Evolutionary conservation across 2,888 invertebrate genomes (phyloP), one percentile per base, ranked within the genome.

Genomic region (Melinopterus prodromus): DNA sequence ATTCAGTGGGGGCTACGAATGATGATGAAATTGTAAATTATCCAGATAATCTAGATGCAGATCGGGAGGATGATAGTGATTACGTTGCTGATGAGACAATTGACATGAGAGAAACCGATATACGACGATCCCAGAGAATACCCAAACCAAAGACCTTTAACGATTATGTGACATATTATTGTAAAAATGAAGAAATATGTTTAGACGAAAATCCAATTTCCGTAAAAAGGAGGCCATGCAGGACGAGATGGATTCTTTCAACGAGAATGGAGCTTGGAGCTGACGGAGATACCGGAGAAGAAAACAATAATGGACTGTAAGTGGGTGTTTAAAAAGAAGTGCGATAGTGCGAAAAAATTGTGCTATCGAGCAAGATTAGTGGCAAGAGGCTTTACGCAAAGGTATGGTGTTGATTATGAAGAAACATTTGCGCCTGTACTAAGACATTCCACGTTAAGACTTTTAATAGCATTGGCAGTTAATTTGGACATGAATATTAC

Each of bases 211-310:
- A 81, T 79, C 84, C 84, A 78, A 35, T 74, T 6, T 80, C 80
- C n/a, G 80, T 85, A 1, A 4, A 69, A 70, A 71, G 71, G n/a
- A 80, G 15, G 85, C 86, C 0, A 86, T 86, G 84, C 3, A 16
- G 35, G 84, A 86, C 36, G 86, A 87, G 76, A 36, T 86, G 14
- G n/a, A 83, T 16, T 80, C 80, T 6, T 87, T 86, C 78, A 78
- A 84, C 69, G 83, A 85, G 77, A 86, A 86, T 80, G 77, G 82
- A 38, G 82, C 85, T 7, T 86, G 85, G 83, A 84, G 16, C 16
- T 86, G 2, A 79, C 81, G 0, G 82, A 85, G 80, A 6, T 76
- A 7, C 84, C 84, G 77, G 79, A 82, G 38, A 72, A 77, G 76
- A 80, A 37, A 69, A 83, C 78, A 71, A 26, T 26, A 26, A 3